Conservation (phyloP, 2,888 invertebrate genomes). For the Oligia strigilis region DNA sequence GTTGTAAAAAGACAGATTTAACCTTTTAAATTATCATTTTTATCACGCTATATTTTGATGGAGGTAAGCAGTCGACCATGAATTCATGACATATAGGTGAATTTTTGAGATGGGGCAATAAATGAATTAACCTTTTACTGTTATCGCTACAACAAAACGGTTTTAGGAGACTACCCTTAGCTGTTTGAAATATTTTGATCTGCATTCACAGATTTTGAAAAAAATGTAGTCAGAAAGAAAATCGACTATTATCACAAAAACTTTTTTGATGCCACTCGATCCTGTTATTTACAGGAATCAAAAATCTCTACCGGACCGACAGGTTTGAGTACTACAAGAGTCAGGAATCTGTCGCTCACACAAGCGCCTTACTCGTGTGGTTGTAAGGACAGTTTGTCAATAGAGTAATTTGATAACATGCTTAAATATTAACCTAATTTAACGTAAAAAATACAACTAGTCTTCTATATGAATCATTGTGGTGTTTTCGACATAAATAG, state of each 20-base stretch:
- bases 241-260: not conserved
- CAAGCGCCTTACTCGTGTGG: no score
- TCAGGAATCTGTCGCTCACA: not conserved
- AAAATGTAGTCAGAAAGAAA: not conserved
- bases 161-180: not conserved
- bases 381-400: not conserved
- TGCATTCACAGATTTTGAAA: no score
- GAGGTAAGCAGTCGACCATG: not conserved
- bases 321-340: not conserved
- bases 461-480: conserved; percentile 83
- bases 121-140: no score
- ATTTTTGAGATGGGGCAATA: no score
- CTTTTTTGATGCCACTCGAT: not conserved
- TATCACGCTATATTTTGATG: not conserved
- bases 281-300: not conserved
- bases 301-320: not conserved
- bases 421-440: not conserved
- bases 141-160: not conserved
- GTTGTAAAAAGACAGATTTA: not conserved
- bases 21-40: not conserved
- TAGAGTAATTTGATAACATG: not conserved
- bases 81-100: not conserved
- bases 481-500: conserved; percentile 84
- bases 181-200: no score
- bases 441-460: conserved; percentile 44